Base-by-base conservation (phyloP, 2,888 invertebrate genomes). In the Athalia cordata region DNA sequence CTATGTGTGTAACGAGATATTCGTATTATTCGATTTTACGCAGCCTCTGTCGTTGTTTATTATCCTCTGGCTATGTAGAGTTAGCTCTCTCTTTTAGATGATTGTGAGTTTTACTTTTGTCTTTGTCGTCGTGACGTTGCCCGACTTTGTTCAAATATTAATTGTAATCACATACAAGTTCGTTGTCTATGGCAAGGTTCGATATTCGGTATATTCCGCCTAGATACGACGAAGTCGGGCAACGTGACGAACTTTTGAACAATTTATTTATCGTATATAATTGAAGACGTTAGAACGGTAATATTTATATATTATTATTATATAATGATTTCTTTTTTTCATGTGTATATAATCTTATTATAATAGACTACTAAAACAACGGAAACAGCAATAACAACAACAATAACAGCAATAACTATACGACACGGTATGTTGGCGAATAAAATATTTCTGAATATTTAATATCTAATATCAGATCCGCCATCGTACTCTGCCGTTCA, bases 251-350 rank as follows among this genome's bases (percentile, higher is more conserved):
- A 11, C 81, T 47, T 49, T 47, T 15, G 13, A 7, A 66, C 11
- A 7, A 49, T 49, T 61, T 61, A n/a, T 47, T 68, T n/a, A 65
- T 47, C 11, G 52, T 52, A 50, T 55, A 15, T 52, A 61, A 61
- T 29, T 6, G 11, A 55, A 86, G 86, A 88, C 84, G 87, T 86
- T 87, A 87, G 87, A 87, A 83, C 85, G 86, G 86, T 72, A n/a
- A 52, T 72, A 47, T 8, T n/a, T 29, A 55, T 15, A 55, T 55
- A 55, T 52, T 55, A 8, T 11, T 45, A 68, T 13, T 13, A 15
- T 49, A 68, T 68, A 29, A 68, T 55, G 55, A 6, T 4, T 55
- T 29, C 2, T 29, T 29, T 29, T 29, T 29, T 2, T 3, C 11
- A n/a, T n/a, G 55, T 7, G 55, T 55, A n/a, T 55, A n/a, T 55